Conservation (phyloP, 2,113 vertebrate species). For the Tautogolabrus adspersus region DNA sequence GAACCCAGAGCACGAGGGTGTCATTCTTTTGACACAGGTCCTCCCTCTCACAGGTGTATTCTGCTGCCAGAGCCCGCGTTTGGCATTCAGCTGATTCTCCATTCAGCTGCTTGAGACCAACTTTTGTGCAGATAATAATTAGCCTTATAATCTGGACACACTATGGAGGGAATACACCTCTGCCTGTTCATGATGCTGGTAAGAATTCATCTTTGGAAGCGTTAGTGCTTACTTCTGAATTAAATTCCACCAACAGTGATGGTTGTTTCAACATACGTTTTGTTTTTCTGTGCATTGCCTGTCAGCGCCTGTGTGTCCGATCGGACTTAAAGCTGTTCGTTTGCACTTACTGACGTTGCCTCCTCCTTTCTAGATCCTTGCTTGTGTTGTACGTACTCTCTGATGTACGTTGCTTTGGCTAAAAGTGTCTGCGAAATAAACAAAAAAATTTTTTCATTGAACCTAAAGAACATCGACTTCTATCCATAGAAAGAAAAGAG, state of each 20-base stretch:
- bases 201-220: conserved; percentile 25
- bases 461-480: too few relatives aligned
- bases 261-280: neutral
- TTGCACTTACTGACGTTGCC: too few relatives aligned
- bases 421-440: too few relatives aligned
- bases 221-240: neutral
- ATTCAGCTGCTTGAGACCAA: neutral
- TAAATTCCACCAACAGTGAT: neutral
- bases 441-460: too few relatives aligned
- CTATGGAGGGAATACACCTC: conserved; percentile 43
- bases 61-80: neutral
- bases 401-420: too few relatives aligned
- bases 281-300: too few relatives aligned
- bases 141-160: neutral
- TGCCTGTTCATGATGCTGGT: conserved; percentile 61
- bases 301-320: too few relatives aligned
- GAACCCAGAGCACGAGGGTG: neutral
- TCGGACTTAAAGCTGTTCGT: too few relatives aligned
- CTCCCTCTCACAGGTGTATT: conserved; percentile 30
- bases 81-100: neutral
- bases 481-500: too few relatives aligned
- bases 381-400: too few relatives aligned
- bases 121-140: too few relatives aligned
- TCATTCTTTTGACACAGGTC: neutral
- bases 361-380: too few relatives aligned